These are phyloP conservation scores for Camponotus vicinus DNA, from an alignment of 1,140 invertebrate species.

Conservation along the genomic window DNA sequence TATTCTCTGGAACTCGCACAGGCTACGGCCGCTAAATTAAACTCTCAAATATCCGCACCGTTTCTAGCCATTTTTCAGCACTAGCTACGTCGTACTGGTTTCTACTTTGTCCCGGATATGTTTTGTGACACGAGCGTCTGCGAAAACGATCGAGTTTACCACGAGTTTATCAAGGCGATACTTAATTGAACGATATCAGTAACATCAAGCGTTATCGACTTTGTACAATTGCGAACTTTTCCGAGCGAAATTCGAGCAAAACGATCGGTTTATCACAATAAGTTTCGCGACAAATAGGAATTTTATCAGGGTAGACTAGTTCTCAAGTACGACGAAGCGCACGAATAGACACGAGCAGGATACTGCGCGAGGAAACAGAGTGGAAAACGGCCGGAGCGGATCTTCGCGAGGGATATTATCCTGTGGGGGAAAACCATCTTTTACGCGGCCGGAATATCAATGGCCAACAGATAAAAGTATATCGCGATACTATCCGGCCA, in stretches of 20 bases:
- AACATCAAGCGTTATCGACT: neutral
- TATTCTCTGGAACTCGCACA: slow-evolving; percentile 26
- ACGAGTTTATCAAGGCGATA: slow-evolving; percentile 5
- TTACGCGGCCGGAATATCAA: slow-evolving; percentile 84
- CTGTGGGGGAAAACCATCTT: slow-evolving; percentile 83
- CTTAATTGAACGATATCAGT: slow-evolving; percentile 47
- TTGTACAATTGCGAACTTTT: slow-evolving; percentile 23
- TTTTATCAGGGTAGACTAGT: slow-evolving; percentile 76
- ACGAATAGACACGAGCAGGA: slow-evolving; percentile 17
- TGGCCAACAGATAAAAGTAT: slow-evolving; percentile 79
- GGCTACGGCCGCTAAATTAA: slow-evolving; percentile 40
- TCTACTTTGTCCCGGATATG: slow-evolving; percentile 17
- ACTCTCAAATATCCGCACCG: slow-evolving; percentile 41
- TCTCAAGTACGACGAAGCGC: slow-evolving; percentile 36
- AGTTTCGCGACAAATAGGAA: slow-evolving; percentile 77
- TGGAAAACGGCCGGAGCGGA: slow-evolving; percentile 30
- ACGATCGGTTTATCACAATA: slow-evolving; percentile 41
- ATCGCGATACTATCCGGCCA: slow-evolving; percentile 64
- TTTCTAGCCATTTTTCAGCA: slow-evolving; percentile 35
- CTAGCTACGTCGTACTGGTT: neutral
- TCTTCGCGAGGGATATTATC: slow-evolving; percentile 81
- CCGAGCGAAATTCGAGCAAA: neutral
- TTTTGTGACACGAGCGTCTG: neutral
- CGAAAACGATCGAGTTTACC: neutral
- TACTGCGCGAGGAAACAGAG: slow-evolving; percentile 28